Conservation (phyloP, 2,888 invertebrate genomes). For the Dioctria rufipes region DNA sequence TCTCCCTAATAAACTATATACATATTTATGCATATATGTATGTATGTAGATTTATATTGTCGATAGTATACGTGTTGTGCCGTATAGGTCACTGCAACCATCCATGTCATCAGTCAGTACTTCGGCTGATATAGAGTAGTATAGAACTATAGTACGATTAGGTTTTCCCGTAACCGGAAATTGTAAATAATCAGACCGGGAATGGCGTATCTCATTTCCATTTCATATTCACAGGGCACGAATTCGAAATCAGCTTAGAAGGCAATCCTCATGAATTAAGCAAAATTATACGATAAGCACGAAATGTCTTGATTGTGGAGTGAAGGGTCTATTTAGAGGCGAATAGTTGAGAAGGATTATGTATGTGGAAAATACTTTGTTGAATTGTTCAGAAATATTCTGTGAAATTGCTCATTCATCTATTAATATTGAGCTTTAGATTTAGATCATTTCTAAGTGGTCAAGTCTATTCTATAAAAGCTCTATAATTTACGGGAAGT, state of each 20-base stretch:
- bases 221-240: conserved; percentile 18
- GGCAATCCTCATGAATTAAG: conserved; percentile 25
- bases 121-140: too few relatives aligned
- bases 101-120: too few relatives aligned
- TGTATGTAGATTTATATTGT: too few relatives aligned
- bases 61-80: too few relatives aligned
- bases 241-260: conserved; percentile 1
- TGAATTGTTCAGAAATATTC: background rate
- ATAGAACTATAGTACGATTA: background rate
- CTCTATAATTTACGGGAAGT: too few relatives aligned
- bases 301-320: conserved; percentile 21
- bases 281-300: conserved; percentile 29
- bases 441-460: too few relatives aligned
- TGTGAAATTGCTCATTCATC: background rate
- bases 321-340: background rate
- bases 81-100: too few relatives aligned
- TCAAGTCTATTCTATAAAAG: too few relatives aligned
- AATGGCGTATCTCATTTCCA: conserved; percentile 42
- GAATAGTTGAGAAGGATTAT: too few relatives aligned
- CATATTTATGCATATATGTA: too few relatives aligned
- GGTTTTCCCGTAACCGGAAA: conserved; percentile 29
- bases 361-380: too few relatives aligned
- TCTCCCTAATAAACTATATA: background rate
- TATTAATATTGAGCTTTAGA: too few relatives aligned
- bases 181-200: conserved; percentile 34